Evolutionary conservation across 2,888 invertebrate genomes (phyloP), one percentile per base, ranked within the genome.

Genomic region (Thera britannica): DNA sequence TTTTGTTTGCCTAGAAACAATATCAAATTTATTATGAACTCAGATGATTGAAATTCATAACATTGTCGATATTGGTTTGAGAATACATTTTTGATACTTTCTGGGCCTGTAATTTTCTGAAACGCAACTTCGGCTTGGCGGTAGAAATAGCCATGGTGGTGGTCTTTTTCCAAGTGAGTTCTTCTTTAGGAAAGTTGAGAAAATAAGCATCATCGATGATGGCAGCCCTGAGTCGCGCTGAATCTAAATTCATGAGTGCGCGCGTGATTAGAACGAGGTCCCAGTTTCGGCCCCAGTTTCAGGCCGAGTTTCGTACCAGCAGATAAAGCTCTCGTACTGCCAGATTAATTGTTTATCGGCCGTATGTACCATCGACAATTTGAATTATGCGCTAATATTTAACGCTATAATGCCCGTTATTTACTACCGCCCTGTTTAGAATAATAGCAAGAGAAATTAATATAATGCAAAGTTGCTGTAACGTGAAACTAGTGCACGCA

Each of bases 181-280:
- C 7, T 1, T 34, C 34, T 34, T 52, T 34, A n/a, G 34, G 9
- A 55, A n/a, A 38, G 2, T 36, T 35, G n/a, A 38, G 23, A 23
- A 23, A 23, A 23, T 23, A 23, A 23, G 34, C 35, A 70, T 46
- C 9, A 59, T 46, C 65, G 35, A 65, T 58, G 36, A 44, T 23
- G 59, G 46, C 77, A 82, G 70, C 77, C 82, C 77, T 80, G 75
- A 49, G 8, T 51, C 48, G 74, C 67, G 74, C 73, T 76, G 81
- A 83, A 86, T 84, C 85, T 84, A 86, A 87, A 88, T 86, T 87
- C 84, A 86, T 86, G 87, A 85, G 83, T 79, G 80, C 77, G 74
- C 72, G 75, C 83, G 82, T 87, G 88, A 87, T 88, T 88, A 88
- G 87, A 84, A 82, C 82, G 77, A 78, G 76, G 62, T 55, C 75